A percentile compares a stretch with the other conserved stretches of the same genome.
Evolutionary conservation across 1,140 invertebrate genomes (phyloP).

Genomic region (Ceratina japonica): DNA sequence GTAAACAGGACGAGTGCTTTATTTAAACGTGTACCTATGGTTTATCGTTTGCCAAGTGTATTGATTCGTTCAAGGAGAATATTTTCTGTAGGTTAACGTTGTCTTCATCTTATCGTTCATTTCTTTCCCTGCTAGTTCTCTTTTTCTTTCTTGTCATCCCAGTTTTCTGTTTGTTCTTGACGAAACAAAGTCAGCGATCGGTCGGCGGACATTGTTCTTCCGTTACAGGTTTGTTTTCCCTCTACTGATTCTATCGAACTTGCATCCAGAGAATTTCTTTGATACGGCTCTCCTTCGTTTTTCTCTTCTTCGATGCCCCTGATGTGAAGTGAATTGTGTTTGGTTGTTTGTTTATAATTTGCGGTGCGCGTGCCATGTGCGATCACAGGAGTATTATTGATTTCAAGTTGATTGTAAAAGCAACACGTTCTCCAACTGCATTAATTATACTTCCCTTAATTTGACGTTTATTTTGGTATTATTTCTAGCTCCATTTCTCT

Average conservation of each 20-base stretch:
- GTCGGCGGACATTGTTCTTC: slow-evolving; percentile 30
- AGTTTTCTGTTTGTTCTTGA: not conserved
- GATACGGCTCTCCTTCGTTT: too few species aligned
- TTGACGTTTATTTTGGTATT: not conserved
- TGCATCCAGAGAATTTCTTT: slow-evolving; percentile 15
- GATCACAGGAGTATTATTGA: not conserved
- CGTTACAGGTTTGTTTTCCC: slow-evolving; percentile 43
- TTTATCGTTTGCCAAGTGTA: slow-evolving; percentile 38
- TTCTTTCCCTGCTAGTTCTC: not conserved
- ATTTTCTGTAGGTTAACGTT: not conserved
- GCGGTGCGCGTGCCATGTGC: not conserved
- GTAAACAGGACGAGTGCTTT: slow-evolving; percentile 21
- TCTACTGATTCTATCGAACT: slow-evolving; percentile 29
- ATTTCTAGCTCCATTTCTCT: not conserved
- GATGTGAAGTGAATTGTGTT: not conserved
- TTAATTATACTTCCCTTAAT: not conserved
- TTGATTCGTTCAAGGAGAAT: slow-evolving; percentile 23
- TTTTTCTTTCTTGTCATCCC: not conserved
- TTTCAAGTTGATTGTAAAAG: too few species aligned
- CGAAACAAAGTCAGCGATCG: slow-evolving; percentile 11
- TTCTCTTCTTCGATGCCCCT: not conserved
- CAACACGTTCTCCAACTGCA: not conserved
- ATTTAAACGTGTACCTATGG: slow-evolving; percentile 38
- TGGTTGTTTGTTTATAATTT: slow-evolving; percentile 12
- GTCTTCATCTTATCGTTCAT: slow-evolving; percentile 2